Evolutionary conservation across 2,113 vertebrate species (phyloP).

Genomic region (Heptranchias perlo): DNA sequence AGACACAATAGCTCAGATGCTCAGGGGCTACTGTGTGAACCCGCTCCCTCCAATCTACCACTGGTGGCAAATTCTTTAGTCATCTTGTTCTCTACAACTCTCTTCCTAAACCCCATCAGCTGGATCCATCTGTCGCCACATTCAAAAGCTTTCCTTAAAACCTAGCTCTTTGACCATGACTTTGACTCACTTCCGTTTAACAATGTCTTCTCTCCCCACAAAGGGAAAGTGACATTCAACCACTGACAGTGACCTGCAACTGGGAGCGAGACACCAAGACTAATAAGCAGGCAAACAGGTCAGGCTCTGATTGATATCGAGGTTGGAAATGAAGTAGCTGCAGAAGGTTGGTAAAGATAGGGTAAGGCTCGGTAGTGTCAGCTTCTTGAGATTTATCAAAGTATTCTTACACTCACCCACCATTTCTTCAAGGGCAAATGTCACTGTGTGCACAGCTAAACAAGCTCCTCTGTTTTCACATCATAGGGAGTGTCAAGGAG

Average conservation of each 20-base stretch:
- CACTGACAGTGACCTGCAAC: not conserved
- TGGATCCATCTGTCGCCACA: not conserved
- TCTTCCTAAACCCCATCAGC: not conserved
- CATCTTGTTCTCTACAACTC: not conserved
- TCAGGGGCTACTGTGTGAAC: not conserved
- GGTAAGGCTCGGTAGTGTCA: not conserved
- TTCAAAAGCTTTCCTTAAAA: not conserved
- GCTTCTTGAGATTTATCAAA: not conserved
- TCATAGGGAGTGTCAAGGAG: not conserved
- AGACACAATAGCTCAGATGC: not conserved
- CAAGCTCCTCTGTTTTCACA: not conserved
- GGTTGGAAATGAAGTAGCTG: not conserved
- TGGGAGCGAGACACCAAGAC: not conserved
- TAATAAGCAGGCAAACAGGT: not conserved
- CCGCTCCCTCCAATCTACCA: not conserved
- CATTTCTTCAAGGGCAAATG: no score
- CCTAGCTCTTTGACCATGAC: not conserved
- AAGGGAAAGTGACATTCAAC: not conserved
- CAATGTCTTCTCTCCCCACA: not conserved
- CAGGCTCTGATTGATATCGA: not conserved
- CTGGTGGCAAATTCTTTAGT: not conserved
- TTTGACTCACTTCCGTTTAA: not conserved
- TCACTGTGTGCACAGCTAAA: not conserved
- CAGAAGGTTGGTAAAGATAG: not conserved
- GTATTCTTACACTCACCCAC: not conserved